A percentile compares a stretch with the other conserved stretches of the same genome.
phyloP scores from a whole-genome alignment of 1,140 invertebrate genomes.

The Metaphire vulgaris region DNA sequence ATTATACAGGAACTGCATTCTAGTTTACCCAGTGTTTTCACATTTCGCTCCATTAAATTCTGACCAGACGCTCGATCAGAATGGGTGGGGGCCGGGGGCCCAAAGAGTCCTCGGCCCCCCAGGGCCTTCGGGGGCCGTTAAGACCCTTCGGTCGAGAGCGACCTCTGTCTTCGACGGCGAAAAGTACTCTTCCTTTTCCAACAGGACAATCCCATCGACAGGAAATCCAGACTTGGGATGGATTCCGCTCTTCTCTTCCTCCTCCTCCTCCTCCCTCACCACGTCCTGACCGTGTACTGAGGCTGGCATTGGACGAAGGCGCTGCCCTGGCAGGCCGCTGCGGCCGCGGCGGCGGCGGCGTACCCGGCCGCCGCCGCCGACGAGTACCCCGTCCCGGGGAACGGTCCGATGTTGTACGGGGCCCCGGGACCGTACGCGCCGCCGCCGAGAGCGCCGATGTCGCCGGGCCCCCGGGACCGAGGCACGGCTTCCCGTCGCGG shows the following conservation, averaged over 20 bases:
- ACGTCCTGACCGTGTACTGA: neutral
- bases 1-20: too few relatives aligned
- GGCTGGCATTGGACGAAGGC: neutral
- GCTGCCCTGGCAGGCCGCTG: neutral
- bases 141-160: too few relatives aligned
- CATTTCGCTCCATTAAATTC: too few relatives aligned
- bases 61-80: too few relatives aligned
- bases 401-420: neutral
- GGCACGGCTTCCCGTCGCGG: conserved; percentile 82
- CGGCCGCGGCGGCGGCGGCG: too few relatives aligned
- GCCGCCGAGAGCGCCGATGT: neutral
- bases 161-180: too few relatives aligned
- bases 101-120: neutral
- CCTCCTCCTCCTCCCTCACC: neutral
- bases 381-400: neutral
- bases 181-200: too few relatives aligned
- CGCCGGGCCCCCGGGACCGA: conserved; percentile 58
- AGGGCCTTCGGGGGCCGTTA: too few relatives aligned
- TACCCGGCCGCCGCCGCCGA: neutral
- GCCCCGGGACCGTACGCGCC: neutral
- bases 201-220: too few relatives aligned
- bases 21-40: too few relatives aligned
- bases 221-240: too few relatives aligned
- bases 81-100: too few relatives aligned
- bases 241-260: neutral